Conservation (phyloP, 2,113 vertebrate genomes). For the Macquaria ambigua region DNA sequence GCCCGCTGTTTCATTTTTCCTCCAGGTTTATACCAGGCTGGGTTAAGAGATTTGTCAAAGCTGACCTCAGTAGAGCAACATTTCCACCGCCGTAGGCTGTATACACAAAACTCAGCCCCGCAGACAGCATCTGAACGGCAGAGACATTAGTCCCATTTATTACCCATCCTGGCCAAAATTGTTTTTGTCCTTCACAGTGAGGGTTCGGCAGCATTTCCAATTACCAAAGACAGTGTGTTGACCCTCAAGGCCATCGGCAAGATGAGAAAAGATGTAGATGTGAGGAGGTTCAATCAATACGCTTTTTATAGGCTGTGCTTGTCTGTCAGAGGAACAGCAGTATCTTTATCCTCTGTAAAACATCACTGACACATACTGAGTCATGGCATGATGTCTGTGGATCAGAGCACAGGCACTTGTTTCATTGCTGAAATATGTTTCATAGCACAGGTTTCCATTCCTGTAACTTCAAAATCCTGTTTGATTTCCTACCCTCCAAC, state of each 20-base stretch:
- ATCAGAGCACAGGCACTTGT: conserved; percentile 48
- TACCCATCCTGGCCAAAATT: conserved; percentile 66
- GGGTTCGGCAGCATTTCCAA: conserved; percentile 67
- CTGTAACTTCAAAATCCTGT: conserved; percentile 44
- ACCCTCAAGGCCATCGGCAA: conserved; percentile 69
- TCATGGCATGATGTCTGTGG: conserved; percentile 46
- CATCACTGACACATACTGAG: conserved; percentile 58
- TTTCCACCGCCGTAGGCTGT: conserved; percentile 67
- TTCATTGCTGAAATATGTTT: conserved; percentile 29
- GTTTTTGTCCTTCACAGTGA: conserved; percentile 75
- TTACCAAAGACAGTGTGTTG: conserved; percentile 74
- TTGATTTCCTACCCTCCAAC: conserved; percentile 50
- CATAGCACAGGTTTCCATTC: conserved; percentile 49
- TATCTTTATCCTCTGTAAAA: conserved; percentile 54
- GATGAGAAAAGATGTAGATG: conserved; percentile 79
- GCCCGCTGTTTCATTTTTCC: conserved; percentile 49
- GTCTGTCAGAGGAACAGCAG: conserved; percentile 61
- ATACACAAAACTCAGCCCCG: conserved; percentile 55
- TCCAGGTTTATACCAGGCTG: conserved; percentile 46
- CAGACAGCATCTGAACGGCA: conserved; percentile 63
- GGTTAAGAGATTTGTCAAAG: conserved; percentile 68
- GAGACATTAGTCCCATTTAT: conserved; percentile 75
- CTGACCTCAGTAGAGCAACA: conserved; percentile 71
- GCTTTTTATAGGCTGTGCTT: conserved; percentile 67
- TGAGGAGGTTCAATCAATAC: conserved; percentile 71